Conservation (phyloP, 2,797 vertebrate species). For the Balearica regulorum region DNA sequence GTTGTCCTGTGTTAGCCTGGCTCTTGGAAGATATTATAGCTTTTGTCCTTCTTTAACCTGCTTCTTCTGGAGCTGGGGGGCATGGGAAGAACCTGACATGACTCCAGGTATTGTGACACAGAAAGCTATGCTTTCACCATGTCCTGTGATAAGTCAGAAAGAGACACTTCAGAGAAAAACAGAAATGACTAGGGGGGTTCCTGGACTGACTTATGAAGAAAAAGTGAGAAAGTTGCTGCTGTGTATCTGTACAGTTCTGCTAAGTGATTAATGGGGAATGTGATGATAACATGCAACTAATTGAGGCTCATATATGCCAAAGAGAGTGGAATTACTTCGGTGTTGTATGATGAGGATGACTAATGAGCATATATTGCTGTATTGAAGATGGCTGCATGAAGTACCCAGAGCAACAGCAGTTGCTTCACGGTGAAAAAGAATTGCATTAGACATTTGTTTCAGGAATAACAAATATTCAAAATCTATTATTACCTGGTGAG, state of each 20-base stretch:
- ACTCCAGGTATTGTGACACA: conserved; percentile 33
- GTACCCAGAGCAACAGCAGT: not conserved
- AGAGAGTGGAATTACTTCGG: not conserved
- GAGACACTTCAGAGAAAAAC: not conserved
- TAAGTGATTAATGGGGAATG: conserved; percentile 37
- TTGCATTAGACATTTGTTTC: accelerated
- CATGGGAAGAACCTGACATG: not conserved
- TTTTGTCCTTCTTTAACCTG: conserved; percentile 9
- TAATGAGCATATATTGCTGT: not conserved
- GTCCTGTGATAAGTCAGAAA: not conserved
- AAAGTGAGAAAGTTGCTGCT: not conserved
- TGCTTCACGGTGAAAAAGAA: not conserved
- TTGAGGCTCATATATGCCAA: not conserved
- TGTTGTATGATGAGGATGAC: not conserved
- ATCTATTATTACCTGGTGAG: not conserved
- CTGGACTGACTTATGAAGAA: conserved; percentile 32
- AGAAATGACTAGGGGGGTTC: conserved; percentile 32
- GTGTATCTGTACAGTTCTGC: not conserved
- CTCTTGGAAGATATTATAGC: not conserved
- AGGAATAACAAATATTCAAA: not conserved
- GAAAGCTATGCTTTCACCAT: not conserved
- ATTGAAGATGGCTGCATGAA: not conserved
- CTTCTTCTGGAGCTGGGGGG: not conserved
- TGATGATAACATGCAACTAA: conserved; percentile 31
- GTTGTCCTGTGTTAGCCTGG: not conserved